Base-by-base conservation (phyloP, 2,113 vertebrate genomes). In the Gavia stellata region DNA sequence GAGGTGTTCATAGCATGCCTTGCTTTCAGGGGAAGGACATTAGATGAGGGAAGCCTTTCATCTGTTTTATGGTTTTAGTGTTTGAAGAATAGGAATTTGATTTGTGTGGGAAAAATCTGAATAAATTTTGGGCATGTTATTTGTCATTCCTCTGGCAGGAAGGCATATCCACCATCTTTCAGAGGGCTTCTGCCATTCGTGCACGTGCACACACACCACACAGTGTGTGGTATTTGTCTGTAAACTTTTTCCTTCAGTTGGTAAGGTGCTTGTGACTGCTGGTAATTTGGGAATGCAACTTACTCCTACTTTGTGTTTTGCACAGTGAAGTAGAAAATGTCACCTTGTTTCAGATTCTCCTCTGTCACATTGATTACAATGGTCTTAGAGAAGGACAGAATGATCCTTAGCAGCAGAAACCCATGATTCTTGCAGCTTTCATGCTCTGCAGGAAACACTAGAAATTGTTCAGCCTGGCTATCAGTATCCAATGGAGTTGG, bases 301-400 rank as follows among this genome's bases (percentile, higher is more conserved):
- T 50, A 1, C 42, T 92, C 38, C 26, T 17, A 1, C n/a, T 67
- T 14, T 14, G 26, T 74, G 81, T 78, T 81, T 56, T 93, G 91
- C 74, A 95, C 94, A 79, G 61, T 2, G 21, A 82, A 17, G 91
- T 79, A 90, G 95, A 96, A 96, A 97, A 95, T 95, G 91, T 94
- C 94, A 86, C 93, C 90, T 96, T 70, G 58, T 90, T 93, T 63
- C 44, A 52, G 85, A 24, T 59, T 73, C 72, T 88, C 38, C 68
- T 53, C 88, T 95, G 95, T 95, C 96, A 95, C 90, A 62, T 79
- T 49, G 75, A 95, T 94, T 95, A 42, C 65, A 24, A 20, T 17
- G 5, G 15, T 55, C 53, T 8, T 50, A 0, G 52, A 83, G 85
- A 96, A 94, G 89, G 56, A 59, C 70, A 45, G 62, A 45, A 67